Evolutionary conservation across 2,888 invertebrate genomes (phyloP).

Genomic region (Sceliomorpha sp.): DNA sequence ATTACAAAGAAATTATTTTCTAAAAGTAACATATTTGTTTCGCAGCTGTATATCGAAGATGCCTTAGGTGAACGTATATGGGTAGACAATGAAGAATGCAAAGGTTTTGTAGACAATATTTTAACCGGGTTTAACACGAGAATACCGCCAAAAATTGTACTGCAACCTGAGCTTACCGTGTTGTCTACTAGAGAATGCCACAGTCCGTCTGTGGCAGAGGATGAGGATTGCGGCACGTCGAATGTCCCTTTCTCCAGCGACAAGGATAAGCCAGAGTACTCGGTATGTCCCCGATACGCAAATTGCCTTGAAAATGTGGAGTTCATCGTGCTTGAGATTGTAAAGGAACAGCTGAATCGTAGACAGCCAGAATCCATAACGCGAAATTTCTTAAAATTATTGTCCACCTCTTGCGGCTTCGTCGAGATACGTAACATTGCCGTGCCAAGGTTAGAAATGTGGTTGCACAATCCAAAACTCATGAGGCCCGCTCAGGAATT

Average conservation of each 20-base stretch:
- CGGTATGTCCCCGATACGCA: slow-evolving; percentile 82
- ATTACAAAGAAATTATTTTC: too few species aligned
- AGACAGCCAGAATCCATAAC: slow-evolving; percentile 93
- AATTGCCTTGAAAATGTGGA: slow-evolving; percentile 87
- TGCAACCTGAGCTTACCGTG: slow-evolving; percentile 83
- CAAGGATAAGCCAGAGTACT: slow-evolving; percentile 79
- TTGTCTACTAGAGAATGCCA: slow-evolving; percentile 73
- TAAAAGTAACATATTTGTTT: too few species aligned
- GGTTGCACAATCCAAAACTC: slow-evolving; percentile 97
- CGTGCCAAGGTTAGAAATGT: slow-evolving; percentile 91
- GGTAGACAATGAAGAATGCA: slow-evolving; percentile 96
- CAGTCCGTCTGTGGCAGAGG: slow-evolving; percentile 76
- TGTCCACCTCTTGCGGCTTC: slow-evolving; percentile 92
- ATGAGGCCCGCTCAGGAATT: slow-evolving; percentile 96
- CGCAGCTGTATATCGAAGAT: slow-evolving; percentile 94
- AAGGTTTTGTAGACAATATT: slow-evolving; percentile 94
- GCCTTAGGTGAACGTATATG: slow-evolving; percentile 95
- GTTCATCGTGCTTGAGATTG: slow-evolving; percentile 90
- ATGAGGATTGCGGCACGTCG: slow-evolving; percentile 72
- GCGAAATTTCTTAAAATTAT: slow-evolving; percentile 91
- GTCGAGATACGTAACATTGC: slow-evolving; percentile 91
- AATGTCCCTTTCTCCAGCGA: slow-evolving; percentile 67
- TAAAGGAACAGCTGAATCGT: slow-evolving; percentile 92
- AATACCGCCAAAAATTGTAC: slow-evolving; percentile 86
- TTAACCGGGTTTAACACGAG: slow-evolving; percentile 91